phyloP scores from a whole-genome alignment of 2,113 vertebrate genomes.

The Apeltes quadracus region DNA sequence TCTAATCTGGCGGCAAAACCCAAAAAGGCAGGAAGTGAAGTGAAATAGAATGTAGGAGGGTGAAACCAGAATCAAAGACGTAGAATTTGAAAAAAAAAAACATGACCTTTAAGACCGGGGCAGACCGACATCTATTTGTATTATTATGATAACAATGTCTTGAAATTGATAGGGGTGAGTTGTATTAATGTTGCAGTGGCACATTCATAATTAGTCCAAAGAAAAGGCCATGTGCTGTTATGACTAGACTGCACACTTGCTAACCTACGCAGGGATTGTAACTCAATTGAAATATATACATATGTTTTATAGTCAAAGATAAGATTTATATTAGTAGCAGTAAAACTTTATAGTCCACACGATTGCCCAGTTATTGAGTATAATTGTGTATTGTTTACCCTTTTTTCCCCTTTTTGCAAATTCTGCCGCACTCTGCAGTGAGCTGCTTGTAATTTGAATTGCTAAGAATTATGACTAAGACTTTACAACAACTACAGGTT shows the following conservation, averaged over 20 bases:
- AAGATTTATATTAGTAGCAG: not conserved
- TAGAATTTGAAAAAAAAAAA: not conserved
- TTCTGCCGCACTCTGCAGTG: not conserved
- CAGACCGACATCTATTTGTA: not conserved
- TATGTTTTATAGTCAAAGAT: not conserved
- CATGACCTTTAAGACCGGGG: not conserved
- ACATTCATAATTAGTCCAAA: not conserved
- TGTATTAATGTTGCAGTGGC: not conserved
- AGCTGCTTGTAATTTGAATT: not conserved
- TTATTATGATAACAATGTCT: not conserved
- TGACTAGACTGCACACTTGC: not conserved
- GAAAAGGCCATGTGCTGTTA: not conserved
- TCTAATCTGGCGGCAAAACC: not conserved
- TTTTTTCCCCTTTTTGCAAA: not conserved
- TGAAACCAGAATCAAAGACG: not conserved
- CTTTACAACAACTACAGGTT: slow-evolving; percentile 5
- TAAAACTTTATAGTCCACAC: not conserved
- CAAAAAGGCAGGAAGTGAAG: not conserved
- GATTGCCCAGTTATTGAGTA: too few species aligned
- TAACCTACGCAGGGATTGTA: not conserved
- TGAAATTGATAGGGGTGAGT: not conserved
- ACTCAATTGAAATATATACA: not conserved
- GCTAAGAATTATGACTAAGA: not conserved
- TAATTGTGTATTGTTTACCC: not conserved
- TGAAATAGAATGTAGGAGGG: not conserved